phyloP scores from a whole-genome alignment of 64 coral and sea anemone species.

The Stichodactyla mertensii region DNA sequence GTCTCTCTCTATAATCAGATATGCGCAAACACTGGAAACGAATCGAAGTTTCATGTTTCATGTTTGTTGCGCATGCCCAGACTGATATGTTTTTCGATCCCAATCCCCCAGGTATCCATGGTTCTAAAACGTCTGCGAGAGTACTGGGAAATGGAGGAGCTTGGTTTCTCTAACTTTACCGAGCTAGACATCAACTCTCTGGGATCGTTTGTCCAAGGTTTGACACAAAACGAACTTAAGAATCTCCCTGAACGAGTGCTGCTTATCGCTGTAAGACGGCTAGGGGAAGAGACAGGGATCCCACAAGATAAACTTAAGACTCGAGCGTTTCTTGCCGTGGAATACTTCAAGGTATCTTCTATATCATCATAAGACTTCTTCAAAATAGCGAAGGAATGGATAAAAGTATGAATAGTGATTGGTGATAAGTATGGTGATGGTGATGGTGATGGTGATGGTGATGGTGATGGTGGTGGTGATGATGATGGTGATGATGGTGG shows the following conservation, averaged over 20 bases:
- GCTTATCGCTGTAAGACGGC: slow-evolving; percentile 66
- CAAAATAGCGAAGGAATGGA: too few relatives aligned
- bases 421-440: not conserved
- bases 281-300: slow-evolving; percentile 76
- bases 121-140: slow-evolving; percentile 76
- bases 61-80: not conserved
- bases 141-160: slow-evolving; percentile 90
- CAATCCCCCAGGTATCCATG: slow-evolving; percentile 52
- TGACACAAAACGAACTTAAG: slow-evolving; percentile 59
- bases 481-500: too few relatives aligned
- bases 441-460: too few relatives aligned
- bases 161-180: slow-evolving; percentile 77
- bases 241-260: slow-evolving; percentile 62
- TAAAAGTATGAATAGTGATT: too few relatives aligned
- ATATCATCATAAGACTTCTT: too few relatives aligned
- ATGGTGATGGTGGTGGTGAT: too few relatives aligned
- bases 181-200: slow-evolving; percentile 86
- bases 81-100: not conserved
- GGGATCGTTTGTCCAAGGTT: slow-evolving; percentile 76
- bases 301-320: slow-evolving; percentile 86
- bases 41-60: not conserved
- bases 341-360: slow-evolving; percentile 72
- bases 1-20: not conserved
- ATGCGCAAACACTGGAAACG: not conserved
- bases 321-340: slow-evolving; percentile 76